These are phyloP conservation scores for Dolichoris vasculosae DNA, from an alignment of 1,140 invertebrate genomes.

Conservation along the genomic window DNA sequence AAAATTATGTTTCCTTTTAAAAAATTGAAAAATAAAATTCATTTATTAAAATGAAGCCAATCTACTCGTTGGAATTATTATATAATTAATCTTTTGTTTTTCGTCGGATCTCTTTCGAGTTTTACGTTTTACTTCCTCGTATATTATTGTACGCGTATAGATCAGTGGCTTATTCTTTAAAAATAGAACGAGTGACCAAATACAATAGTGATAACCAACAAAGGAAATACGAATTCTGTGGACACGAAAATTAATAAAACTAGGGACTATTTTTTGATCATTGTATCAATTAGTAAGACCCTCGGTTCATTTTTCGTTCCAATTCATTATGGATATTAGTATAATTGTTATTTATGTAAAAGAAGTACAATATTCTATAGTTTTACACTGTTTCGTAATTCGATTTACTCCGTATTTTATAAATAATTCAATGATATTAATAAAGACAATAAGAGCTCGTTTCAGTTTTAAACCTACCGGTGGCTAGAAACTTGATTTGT, in stretches of 20 bases:
- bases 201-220: not conserved
- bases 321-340: not conserved
- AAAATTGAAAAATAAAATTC: not conserved
- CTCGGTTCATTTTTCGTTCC: not conserved
- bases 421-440: not conserved
- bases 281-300: constrained; percentile 1
- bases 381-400: not conserved
- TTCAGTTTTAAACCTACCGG: not conserved
- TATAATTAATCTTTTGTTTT: not conserved
- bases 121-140: not conserved
- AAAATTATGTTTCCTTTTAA: not conserved
- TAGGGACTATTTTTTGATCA: not conserved
- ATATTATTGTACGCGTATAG: not conserved
- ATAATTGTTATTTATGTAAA: not conserved
- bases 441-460: not conserved
- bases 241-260: constrained; percentile 7
- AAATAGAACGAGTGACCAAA: not conserved
- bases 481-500: not conserved
- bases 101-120: not conserved
- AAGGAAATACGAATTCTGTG: not conserved
- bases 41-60: not conserved
- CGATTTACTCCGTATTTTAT: not conserved
- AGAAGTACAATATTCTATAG: not conserved
- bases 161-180: not conserved
- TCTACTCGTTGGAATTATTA: not conserved